These are phyloP conservation scores for Thereva nobilitata DNA, from an alignment of 2,888 invertebrate species.

Conservation along the genomic window DNA sequence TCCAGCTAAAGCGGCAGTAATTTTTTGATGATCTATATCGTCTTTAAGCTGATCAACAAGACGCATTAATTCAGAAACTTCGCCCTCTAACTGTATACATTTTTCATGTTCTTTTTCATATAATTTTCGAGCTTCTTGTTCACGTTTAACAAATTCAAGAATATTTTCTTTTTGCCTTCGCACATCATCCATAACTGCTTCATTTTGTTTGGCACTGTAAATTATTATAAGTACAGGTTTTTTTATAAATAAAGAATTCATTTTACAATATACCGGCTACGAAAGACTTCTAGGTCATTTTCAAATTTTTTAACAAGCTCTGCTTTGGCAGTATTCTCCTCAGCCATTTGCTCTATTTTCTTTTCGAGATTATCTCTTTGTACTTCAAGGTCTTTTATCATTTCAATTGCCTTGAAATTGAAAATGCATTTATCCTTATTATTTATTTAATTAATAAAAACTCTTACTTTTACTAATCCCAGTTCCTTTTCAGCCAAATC, in stretches of 20 bases:
- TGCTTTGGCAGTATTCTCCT: slow-evolving; percentile 24
- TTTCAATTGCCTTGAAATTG: slow-evolving; percentile 14
- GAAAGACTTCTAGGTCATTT: slow-evolving; percentile 30
- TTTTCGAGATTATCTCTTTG: slow-evolving; percentile 20
- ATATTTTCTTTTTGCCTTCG: slow-evolving; percentile 31
- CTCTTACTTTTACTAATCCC: too few relatives aligned
- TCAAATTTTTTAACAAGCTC: slow-evolving; percentile 31
- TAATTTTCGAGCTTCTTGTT: slow-evolving; percentile 19
- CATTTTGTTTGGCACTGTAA: slow-evolving; percentile 24
- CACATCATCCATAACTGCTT: slow-evolving; percentile 30
- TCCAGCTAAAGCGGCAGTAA: slow-evolving; percentile 13
- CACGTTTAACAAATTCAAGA: slow-evolving; percentile 25
- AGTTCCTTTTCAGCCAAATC: too few relatives aligned
- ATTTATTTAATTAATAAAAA: too few relatives aligned
- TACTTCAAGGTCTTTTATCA: slow-evolving; percentile 24
- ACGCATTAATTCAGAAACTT: slow-evolving; percentile 22
- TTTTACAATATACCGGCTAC: slow-evolving; percentile 17
- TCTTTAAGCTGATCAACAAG: slow-evolving; percentile 26
- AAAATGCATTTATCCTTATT: neutral
- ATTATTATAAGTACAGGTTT: neutral
- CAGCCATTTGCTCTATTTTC: slow-evolving; percentile 16
- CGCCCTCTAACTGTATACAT: slow-evolving; percentile 25
- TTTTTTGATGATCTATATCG: slow-evolving; percentile 33
- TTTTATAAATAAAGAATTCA: neutral
- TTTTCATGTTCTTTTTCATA: slow-evolving; percentile 34